Evolutionary conservation across 2,113 vertebrate species (phyloP).

Genomic region (Ivindomyrus marchei): DNA sequence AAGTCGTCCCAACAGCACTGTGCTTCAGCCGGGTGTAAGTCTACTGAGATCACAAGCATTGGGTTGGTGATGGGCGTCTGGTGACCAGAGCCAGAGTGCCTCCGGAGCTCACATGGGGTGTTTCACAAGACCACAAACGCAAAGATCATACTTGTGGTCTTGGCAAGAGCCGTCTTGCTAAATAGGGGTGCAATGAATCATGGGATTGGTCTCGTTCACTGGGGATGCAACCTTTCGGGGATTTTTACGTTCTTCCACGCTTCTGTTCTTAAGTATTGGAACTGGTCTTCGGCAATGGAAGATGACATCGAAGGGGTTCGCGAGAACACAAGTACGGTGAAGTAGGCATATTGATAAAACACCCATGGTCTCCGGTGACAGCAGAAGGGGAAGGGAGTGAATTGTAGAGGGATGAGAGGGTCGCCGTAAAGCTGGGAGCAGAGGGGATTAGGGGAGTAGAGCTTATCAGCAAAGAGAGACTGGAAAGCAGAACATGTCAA

Average conservation of each 20-base stretch:
- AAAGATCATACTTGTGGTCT: not conserved
- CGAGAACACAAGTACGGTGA: not conserved
- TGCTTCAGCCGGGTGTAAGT: not conserved
- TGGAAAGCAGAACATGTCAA: not conserved
- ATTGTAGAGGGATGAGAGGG: not conserved
- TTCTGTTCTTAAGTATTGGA: not conserved
- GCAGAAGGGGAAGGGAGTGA: not conserved
- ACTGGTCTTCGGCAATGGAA: not conserved
- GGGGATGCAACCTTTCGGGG: not conserved
- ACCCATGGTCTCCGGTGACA: not conserved
- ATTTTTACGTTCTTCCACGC: not conserved
- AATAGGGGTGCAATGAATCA: not conserved
- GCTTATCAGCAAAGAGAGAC: not conserved
- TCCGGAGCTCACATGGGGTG: not conserved
- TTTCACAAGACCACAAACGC: not conserved
- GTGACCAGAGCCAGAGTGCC: not conserved
- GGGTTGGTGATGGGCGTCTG: not conserved
- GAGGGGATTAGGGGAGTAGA: not conserved
- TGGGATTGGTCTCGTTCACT: not conserved
- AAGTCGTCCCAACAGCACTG: not conserved
- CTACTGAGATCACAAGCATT: not conserved
- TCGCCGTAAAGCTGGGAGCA: not conserved
- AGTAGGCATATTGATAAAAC: not conserved
- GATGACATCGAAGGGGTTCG: not conserved
- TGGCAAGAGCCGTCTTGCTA: not conserved